phyloP scores from a whole-genome alignment of 92 coral and sea anemone species.

The Epizoanthus rinbou region DNA sequence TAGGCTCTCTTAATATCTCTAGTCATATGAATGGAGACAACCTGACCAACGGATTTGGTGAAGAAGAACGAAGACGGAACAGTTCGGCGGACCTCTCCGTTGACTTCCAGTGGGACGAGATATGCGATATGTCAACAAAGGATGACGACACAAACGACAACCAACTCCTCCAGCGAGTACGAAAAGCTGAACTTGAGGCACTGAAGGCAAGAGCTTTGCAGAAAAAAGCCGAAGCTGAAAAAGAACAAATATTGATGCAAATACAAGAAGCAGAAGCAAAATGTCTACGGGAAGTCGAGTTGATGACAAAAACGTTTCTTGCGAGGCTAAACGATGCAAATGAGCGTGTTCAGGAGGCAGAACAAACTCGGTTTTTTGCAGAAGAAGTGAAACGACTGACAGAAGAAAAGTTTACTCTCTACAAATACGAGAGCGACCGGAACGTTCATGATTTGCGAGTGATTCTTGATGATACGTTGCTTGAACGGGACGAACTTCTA shows the following conservation, averaged over 20 bases:
- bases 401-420: slow-evolving; percentile 85
- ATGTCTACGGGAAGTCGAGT: slow-evolving; percentile 81
- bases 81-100: not conserved
- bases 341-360: slow-evolving; percentile 78
- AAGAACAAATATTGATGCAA: slow-evolving; percentile 55
- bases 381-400: slow-evolving; percentile 81
- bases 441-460: slow-evolving; percentile 70
- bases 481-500: slow-evolving; percentile 82
- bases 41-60: not conserved
- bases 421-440: slow-evolving; percentile 80
- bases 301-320: slow-evolving; percentile 76
- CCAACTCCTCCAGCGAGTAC: slow-evolving; percentile 53
- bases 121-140: slow-evolving; percentile 7
- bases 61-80: slow-evolving; percentile 1
- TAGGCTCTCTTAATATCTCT: slow-evolving; percentile 22
- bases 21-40: slow-evolving; percentile 17
- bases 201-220: slow-evolving; percentile 81
- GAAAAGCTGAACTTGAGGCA: slow-evolving; percentile 67
- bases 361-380: slow-evolving; percentile 68
- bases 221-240: slow-evolving; percentile 80
- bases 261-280: slow-evolving; percentile 81
- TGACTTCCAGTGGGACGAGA: slow-evolving; percentile 43
- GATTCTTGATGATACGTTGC: slow-evolving; percentile 72
- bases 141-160: slow-evolving; percentile 1
- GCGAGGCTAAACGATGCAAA: slow-evolving; percentile 75